phyloP scores from a whole-genome alignment of 2,797 vertebrate genomes.

The Acridotheres tristis region DNA sequence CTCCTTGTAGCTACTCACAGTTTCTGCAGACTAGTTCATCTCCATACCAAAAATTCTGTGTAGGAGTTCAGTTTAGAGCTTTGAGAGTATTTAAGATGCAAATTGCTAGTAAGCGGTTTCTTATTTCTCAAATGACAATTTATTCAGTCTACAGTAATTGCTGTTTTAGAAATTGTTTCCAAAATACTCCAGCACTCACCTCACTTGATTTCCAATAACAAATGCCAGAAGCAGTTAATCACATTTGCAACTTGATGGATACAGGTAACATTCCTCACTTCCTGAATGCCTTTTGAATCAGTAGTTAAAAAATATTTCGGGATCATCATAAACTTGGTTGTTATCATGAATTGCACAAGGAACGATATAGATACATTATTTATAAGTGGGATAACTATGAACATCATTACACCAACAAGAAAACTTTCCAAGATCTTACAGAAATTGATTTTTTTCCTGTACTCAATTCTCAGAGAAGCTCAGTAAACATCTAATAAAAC shows the following conservation, averaged over 20 bases:
- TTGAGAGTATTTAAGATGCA: neutral
- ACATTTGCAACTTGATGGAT: neutral
- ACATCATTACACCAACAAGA: neutral
- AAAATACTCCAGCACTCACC: neutral
- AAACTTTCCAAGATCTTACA: neutral
- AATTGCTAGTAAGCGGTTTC: neutral
- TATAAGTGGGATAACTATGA: neutral
- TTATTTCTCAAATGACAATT: neutral
- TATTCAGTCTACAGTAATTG: neutral
- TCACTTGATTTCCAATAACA: constrained; percentile 6
- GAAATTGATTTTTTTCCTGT: neutral
- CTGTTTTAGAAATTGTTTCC: neutral
- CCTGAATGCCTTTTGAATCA: neutral
- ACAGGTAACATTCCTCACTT: neutral
- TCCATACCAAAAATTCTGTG: neutral
- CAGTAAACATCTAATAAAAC: neutral
- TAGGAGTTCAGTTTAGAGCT: neutral
- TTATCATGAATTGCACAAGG: neutral
- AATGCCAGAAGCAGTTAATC: neutral
- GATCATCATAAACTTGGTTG: neutral
- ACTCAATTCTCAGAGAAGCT: neutral
- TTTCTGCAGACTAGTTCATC: neutral
- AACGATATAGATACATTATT: neutral
- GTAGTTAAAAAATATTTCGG: neutral
- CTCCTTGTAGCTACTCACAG: neutral